Percentiles rank a stretch among this genome's conserved stretches.
Conservation (phyloP, 2,113 vertebrate species). For the Psophia crepitans region DNA sequence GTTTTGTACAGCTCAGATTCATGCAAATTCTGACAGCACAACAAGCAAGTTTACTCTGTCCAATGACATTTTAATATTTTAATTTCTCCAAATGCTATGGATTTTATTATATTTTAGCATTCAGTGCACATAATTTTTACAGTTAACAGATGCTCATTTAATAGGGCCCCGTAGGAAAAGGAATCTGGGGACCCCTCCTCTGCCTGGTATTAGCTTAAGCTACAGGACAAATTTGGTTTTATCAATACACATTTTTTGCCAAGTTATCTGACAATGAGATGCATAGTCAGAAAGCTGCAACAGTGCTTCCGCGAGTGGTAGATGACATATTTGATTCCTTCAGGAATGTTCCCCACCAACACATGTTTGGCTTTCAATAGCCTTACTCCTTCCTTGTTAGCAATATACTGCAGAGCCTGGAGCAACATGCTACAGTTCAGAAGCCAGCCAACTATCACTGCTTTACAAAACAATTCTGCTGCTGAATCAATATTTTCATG, state of each 20-base stretch:
- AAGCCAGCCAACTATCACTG: conserved; percentile 40
- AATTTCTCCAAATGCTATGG: conserved; percentile 56
- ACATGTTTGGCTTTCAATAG: background rate
- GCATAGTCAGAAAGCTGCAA: background rate
- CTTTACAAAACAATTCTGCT: conserved; percentile 47
- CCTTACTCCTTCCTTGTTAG: conserved; percentile 53
- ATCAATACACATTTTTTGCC: background rate
- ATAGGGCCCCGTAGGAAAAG: conserved; percentile 34
- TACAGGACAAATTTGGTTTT: background rate
- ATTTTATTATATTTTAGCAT: conserved; percentile 62
- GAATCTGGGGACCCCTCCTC: background rate
- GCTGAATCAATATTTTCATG: conserved; percentile 61
- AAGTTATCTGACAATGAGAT: background rate
- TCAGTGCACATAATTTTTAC: conserved; percentile 51
- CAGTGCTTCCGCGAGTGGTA: background rate
- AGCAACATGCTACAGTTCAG: conserved; percentile 11
- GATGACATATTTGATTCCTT: background rate
- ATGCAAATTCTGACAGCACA: conserved; percentile 7
- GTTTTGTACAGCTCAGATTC: background rate
- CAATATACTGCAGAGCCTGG: background rate
- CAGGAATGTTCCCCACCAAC: background rate
- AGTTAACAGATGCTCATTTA: conserved; percentile 69
- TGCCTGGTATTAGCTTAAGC: conserved; percentile 40
- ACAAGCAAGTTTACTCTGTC: conserved; percentile 32
- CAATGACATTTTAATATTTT: conserved; percentile 64